These are phyloP conservation scores for Rhopalosiphum maidis DNA, from an alignment of 1,140 invertebrate genomes.

Conservation along the genomic window DNA sequence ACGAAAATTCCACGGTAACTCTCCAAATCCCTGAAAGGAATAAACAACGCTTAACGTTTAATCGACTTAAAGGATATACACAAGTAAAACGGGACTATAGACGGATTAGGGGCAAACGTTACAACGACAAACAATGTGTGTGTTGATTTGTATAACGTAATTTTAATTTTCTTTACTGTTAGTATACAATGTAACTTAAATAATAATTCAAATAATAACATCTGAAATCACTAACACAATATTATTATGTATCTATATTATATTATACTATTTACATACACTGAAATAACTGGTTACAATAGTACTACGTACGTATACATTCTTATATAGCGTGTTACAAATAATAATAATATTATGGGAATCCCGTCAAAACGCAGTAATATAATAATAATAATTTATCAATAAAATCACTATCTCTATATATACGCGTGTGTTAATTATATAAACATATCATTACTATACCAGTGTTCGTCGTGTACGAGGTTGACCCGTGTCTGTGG, in stretches of 20 bases:
- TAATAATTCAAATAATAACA: background rate
- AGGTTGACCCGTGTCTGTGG: background rate
- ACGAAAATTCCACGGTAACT: background rate
- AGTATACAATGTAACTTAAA: background rate
- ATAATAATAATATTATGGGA: background rate
- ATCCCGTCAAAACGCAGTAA: background rate
- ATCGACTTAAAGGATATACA: no score
- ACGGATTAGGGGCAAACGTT: no score
- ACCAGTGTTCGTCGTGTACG: background rate
- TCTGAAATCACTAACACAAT: background rate
- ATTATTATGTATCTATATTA: background rate
- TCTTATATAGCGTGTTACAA: background rate
- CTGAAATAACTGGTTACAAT: background rate
- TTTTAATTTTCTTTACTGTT: background rate
- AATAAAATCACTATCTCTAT: background rate
- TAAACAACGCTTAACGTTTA: no score
- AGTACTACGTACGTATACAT: background rate
- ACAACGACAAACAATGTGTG: no score
- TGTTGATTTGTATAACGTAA: background rate
- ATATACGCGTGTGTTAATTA: background rate
- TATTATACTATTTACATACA: slow-evolving; percentile 1
- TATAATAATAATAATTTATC: background rate
- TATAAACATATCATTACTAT: slow-evolving; percentile 1
- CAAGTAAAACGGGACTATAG: no score
- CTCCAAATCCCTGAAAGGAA: background rate